Base-by-base conservation (phyloP, 2,113 vertebrate genomes). In the Sialia sialis region DNA sequence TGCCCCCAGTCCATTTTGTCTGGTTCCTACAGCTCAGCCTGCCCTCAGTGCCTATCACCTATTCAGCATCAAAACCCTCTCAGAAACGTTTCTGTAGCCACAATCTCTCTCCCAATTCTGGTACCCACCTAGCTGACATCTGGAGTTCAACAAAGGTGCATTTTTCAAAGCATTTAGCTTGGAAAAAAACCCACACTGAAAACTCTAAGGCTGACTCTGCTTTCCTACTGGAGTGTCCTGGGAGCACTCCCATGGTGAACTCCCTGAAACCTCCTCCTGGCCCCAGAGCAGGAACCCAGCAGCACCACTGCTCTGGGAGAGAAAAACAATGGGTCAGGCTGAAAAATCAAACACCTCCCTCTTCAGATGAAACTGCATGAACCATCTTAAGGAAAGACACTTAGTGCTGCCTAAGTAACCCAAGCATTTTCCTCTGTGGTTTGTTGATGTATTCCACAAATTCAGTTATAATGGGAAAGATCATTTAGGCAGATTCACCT, bases 31-130 rank as follows among this genome's bases (percentile, higher is more conserved):
- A 85, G 67, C 90, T 84, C 89, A 86, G 83, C 26, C 80, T 80
- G 73, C 85, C 94, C 88, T 66, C 51, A 66, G 20, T 46, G 87
- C 49, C 89, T 54, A 48, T 44, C 8, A 56, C 54, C 83, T 59
- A 48, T 14, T 92, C 91, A 91, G 80, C 86, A 96, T 64, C 95
- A 95, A 95, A 95, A 91, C 49, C 39, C 69, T 36, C 62, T 66
- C 85, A 63, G 72, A 91, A 95, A 93, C 0, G 0, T 49, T 84
- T 94, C 19, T 80, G 56, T 5, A 86, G 64, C 46, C 80, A 84
- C 67, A 73, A 32, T 21, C 54, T 89, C 77, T 69, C 85, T 75
- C 69, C 26, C 19, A 10, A 27, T 72, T 79, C 93, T n/a, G 70
- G 20, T 16, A 84, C 19, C 76, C 69, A 64, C 54, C 87, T 39